phyloP scores from a whole-genome alignment of 1,140 invertebrate genomes.

The Eubasilissa regina region DNA sequence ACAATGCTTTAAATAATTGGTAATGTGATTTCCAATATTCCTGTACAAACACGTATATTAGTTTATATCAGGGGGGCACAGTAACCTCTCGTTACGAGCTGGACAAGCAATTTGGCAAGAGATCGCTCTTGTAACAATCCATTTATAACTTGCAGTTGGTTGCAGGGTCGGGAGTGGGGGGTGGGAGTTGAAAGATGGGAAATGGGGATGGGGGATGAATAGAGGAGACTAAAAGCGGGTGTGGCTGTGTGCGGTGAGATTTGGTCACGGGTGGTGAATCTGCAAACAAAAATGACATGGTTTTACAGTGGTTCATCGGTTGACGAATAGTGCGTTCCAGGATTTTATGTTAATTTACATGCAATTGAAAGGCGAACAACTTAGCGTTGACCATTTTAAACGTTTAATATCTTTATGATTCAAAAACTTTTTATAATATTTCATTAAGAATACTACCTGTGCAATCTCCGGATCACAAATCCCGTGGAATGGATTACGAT shows the following conservation, averaged over 20 bases:
- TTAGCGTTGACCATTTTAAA: too few relatives aligned
- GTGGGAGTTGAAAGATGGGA: background rate
- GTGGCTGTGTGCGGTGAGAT: slow-evolving; percentile 7
- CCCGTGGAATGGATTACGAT: too few relatives aligned
- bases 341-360: too few relatives aligned
- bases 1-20: too few relatives aligned
- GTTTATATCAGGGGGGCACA: slow-evolving; percentile 38
- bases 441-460: too few relatives aligned
- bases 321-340: too few relatives aligned
- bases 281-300: background rate
- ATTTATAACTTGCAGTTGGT: slow-evolving; percentile 59
- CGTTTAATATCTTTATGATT: too few relatives aligned
- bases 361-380: too few relatives aligned
- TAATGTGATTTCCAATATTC: background rate
- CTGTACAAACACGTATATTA: slow-evolving; percentile 14
- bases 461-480: too few relatives aligned
- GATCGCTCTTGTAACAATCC: slow-evolving; percentile 57
- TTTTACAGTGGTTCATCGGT: too few relatives aligned
- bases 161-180: background rate
- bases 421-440: too few relatives aligned
- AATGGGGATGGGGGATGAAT: background rate
- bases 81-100: slow-evolving; percentile 46
- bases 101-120: slow-evolving; percentile 60
- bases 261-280: slow-evolving; percentile 13
- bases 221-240: slow-evolving; percentile 1